Base-by-base conservation (phyloP, 2,113 vertebrate genomes). In the Pachypanchax playfairii region DNA sequence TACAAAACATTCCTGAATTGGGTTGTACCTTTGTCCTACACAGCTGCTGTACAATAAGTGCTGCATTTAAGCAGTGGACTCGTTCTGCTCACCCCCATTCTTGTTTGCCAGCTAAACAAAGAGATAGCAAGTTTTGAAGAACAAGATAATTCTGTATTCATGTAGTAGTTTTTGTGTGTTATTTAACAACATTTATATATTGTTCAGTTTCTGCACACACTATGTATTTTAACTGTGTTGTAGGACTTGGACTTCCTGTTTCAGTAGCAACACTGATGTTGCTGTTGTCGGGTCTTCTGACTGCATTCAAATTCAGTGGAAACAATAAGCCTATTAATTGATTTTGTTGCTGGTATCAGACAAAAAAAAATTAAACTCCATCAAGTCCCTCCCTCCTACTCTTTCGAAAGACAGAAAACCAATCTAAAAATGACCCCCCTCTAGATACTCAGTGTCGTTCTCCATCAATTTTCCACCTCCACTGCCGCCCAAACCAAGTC, bases 381-480 rank as follows among this genome's bases (percentile, higher is more conserved):
- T 65, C 48, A 58, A 10, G 7, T 60, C 46, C 35, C 62, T 59
- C 48, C 48, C 60, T 52, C 50, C 58, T 46, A 31, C 57, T 61
- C 61, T 51, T 47, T 68, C 59, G 42, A 63, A 60, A 55, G 65
- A 77, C 35, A 41, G 51, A 68, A 69, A 82, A 65, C 47, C 62
- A 84, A 79, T 86, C 72, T 83, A 70, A 80, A 75, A 83, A 55
- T 39, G 3, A 33, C 48, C 36, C 71, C 65, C 79, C 76, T 79
- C 64, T 29, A 78, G 79, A 87, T 80, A 75, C 69, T 56, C 53
- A 44, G 75, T 87, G 81, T 83, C 83, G 74, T 72, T 81, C 61
- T 65, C 73, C 77, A 86, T 88, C 77, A 74, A 63, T 82, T 84
- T 84, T 74, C 46, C 21, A 65, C 73, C 69, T 80, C 77, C 57